Conservation (phyloP, 2,888 invertebrate genomes). For the Lasius fuliginosus region DNA sequence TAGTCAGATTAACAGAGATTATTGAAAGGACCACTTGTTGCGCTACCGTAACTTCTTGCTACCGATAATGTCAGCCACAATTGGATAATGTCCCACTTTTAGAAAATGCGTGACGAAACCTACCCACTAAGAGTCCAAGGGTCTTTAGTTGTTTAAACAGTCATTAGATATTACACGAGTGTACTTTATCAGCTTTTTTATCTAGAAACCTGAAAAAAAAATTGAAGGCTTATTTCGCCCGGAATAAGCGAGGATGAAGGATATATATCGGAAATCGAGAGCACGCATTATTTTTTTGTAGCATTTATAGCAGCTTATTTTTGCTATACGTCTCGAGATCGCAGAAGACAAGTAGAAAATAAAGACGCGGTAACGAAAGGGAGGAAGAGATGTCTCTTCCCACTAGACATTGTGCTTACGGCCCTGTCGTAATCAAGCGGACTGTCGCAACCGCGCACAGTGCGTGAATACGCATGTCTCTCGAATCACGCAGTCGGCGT, state of each 20-base stretch:
- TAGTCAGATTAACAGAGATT: conserved; percentile 20
- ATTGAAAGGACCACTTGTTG: background rate
- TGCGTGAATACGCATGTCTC: conserved; percentile 58
- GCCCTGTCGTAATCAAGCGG: conserved; percentile 65
- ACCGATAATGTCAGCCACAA: background rate
- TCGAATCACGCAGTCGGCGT: conserved; percentile 61
- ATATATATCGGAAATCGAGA: background rate
- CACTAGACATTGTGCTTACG: conserved; percentile 44
- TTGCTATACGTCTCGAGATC: background rate
- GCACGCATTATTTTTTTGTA: background rate
- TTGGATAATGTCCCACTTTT: conserved; percentile 7
- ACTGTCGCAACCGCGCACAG: conserved; percentile 62
- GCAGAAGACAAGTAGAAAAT: background rate
- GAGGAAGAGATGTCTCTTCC: conserved; percentile 58
- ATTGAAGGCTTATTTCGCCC: background rate
- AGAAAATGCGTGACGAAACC: background rate
- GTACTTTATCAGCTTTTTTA: background rate
- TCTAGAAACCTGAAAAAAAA: background rate
- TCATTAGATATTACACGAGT: background rate
- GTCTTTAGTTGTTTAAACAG: background rate
- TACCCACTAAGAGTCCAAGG: background rate
- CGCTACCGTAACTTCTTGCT: conserved; percentile 8
- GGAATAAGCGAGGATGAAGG: background rate
- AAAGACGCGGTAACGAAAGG: conserved; percentile 7
- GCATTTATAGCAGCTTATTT: background rate